Base-by-base conservation (phyloP, 2,113 vertebrate genomes). In the Tilapia sparmanii region DNA sequence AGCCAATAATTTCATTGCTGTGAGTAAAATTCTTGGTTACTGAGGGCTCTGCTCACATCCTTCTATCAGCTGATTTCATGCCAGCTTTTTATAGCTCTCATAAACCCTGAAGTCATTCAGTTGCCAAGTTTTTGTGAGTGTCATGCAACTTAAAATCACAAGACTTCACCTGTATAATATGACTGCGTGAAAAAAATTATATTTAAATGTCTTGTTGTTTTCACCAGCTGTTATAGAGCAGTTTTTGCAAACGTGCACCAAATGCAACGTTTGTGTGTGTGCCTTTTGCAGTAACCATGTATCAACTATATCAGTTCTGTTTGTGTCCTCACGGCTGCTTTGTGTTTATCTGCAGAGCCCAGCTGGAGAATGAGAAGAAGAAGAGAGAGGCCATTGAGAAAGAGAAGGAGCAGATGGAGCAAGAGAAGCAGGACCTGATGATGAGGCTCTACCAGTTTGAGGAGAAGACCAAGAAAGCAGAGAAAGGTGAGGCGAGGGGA, bases 291-390 rank as follows among this genome's bases (percentile, higher is more conserved):
- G 3, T 84, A 9, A 55, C 76, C 11, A 38, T 63, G 18, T 6
- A 71, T 86, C 79, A 61, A 15, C 31, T 9, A 10, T 66, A 80
- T 87, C 68, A 80, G 47, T 59, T 85, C 59, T 66, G 55, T 85
- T 81, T 94, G 86, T 90, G 4, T 63, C 52, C 81, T 91, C 24
- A 94, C 4, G 4, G 4, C 8, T 10, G 47, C 81, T 68, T 54
- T 38, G 79, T 93, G 81, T 94, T 94, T 93, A 90, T 96, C 95
- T 95, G 83, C 92, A 99, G 98, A 91, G 97, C 98, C 86, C 97
- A 98, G 92, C 91, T 99, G 90, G 98, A 99, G 91, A 97, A 95
- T 0, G 98, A 99, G 94, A 99, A 98, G 96, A 98, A 97, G 95
- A 97, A 90, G 90, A 96, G 98, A 13, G 98, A 99, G 90, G 96